Evolutionary conservation across 2,888 invertebrate species (phyloP), one percentile per base, ranked within the genome.

Genomic region (Polydrusus pterygomalis): DNA sequence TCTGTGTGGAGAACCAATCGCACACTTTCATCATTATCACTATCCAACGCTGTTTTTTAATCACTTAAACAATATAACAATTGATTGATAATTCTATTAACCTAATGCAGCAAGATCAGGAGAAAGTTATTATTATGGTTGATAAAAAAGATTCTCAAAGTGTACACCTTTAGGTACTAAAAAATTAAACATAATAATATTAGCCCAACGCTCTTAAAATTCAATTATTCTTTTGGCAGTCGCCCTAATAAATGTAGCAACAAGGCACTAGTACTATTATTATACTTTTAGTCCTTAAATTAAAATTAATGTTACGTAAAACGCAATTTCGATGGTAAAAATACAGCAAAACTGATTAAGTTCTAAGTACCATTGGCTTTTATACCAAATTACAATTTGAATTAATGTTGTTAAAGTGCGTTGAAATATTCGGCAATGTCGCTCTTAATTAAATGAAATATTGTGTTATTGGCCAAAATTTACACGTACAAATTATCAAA

Each of bases 271-370:
- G n/a, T n/a, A 58, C 15, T 9, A 60, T 11, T n/a, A 38, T 10
- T 38, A 8, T 38, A 38, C n/a, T 45, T n/a, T 34, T 60, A 34
- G 34, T 60, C 38, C 25, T 20, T 1, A 30, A 25, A 62, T 63
- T 9, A 30, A n/a, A 43, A 63, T 63, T 9, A 30, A 63, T 45
- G 10, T 13, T 63, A 15, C 40, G 17, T 13, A 43, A 45, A 20
- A 25, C 43, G 25, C 49, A 45, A 49, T 49, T 64, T 47, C 47
- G 13, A 45, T 63, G 25, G 43, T 11, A 25, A 45, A 20, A 64
- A 49, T 64, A 34, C 34, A 25, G 63, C 34, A 30, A 49, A 49
- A 64, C 64, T 64, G 64, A 64, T 64, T 64, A 45, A 64, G 13
- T 10, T 64, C n/a, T 25, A 30, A 20, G 49, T 47, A n/a, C 25